Conservation (phyloP, 2,888 invertebrate genomes). For the Saturnia pavonia region DNA sequence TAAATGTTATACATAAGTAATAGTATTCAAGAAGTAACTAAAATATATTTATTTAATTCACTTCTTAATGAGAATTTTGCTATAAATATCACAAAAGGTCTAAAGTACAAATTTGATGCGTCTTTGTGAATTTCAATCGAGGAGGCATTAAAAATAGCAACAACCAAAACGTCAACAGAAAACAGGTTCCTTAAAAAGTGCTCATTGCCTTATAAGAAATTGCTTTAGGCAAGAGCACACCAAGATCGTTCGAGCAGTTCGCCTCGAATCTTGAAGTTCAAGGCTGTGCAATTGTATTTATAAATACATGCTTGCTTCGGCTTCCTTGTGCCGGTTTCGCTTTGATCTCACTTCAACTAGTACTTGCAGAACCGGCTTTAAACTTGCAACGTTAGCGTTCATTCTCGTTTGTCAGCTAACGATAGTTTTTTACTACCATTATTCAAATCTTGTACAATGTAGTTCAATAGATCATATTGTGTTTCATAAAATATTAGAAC, state of each 20-base stretch:
- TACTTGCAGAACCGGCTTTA: constrained; percentile 15
- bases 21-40: too few relatives aligned
- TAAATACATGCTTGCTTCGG: constrained; percentile 54
- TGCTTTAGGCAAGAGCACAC: constrained; percentile 42
- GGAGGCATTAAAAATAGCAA: background rate
- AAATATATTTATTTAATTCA: too few relatives aligned
- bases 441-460: constrained; percentile 20
- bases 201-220: constrained; percentile 37
- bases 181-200: constrained; percentile 35
- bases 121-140: background rate
- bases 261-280: constrained; percentile 68
- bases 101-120: background rate
- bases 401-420: background rate
- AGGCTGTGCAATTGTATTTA: constrained; percentile 64
- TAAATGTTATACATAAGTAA: too few relatives aligned
- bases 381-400: background rate
- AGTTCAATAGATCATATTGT: constrained; percentile 23
- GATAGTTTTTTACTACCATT: constrained; percentile 16
- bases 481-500: constrained; percentile 9
- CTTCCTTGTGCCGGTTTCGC: constrained; percentile 59
- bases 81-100: background rate
- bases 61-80: background rate
- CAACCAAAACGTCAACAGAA: background rate
- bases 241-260: constrained; percentile 44
- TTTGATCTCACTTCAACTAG: constrained; percentile 10